Evolutionary conservation across 2,888 invertebrate species (phyloP).

Genomic region (Thymelicus acteon): DNA sequence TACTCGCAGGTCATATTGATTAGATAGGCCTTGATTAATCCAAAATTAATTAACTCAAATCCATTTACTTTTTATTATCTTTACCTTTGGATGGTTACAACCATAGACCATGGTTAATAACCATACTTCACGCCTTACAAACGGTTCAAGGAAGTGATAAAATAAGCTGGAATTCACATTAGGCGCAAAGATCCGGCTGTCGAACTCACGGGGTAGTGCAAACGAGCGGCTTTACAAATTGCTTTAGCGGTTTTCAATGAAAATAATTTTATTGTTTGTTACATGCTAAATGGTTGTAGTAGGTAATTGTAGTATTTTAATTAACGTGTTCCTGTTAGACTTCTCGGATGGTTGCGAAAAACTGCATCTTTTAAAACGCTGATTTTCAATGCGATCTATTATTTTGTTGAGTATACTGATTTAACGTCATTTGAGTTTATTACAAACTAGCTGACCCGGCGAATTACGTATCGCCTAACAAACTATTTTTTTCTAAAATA

Average conservation of each 20-base stretch:
- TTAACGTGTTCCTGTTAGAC: neutral
- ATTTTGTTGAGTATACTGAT: too few relatives aligned
- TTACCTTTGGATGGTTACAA: neutral
- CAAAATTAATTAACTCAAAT: too few relatives aligned
- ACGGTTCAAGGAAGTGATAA: conserved; percentile 62
- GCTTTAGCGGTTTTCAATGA: conserved; percentile 2
- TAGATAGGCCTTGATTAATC: too few relatives aligned
- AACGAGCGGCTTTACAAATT: conserved; percentile 51
- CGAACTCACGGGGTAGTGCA: conserved; percentile 45
- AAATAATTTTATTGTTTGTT: conserved; percentile 5
- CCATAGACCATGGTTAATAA: conserved; percentile 43
- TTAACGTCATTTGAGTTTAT: too few relatives aligned
- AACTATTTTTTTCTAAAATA: too few relatives aligned
- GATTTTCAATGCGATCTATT: too few relatives aligned
- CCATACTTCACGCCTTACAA: conserved; percentile 47
- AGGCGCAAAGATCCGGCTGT: conserved; percentile 54
- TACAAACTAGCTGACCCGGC: too few relatives aligned
- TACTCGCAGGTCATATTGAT: too few relatives aligned
- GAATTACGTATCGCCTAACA: too few relatives aligned
- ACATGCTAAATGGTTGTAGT: neutral
- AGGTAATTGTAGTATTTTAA: neutral
- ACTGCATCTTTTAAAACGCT: too few relatives aligned
- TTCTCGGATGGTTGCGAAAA: neutral
- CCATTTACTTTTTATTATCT: too few relatives aligned
- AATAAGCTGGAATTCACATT: conserved; percentile 63